Evolutionary conservation across 2,797 vertebrate genomes (phyloP).

Genomic region (Lacerta viridis): DNA sequence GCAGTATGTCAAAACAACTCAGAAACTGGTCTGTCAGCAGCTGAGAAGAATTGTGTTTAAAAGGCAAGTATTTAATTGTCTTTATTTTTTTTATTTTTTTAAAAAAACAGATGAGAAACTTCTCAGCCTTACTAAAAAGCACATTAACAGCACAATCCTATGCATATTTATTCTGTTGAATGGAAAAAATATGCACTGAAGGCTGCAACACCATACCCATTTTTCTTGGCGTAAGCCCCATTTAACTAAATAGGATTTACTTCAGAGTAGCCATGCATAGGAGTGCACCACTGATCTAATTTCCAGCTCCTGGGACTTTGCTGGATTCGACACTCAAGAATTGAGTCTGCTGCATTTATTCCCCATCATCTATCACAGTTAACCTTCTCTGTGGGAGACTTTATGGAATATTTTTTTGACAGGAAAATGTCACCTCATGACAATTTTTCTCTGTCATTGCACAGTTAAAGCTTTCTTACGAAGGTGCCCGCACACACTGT

Average conservation of each 20-base stretch:
- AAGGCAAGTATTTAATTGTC: conserved; percentile 25
- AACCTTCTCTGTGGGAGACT: background rate
- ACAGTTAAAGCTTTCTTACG: background rate
- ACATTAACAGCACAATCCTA: conserved; percentile 5
- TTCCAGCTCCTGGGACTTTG: background rate
- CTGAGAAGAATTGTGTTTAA: background rate
- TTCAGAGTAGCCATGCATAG: background rate
- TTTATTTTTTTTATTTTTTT: conserved; percentile 21
- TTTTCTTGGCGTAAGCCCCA: background rate
- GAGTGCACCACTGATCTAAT: background rate
- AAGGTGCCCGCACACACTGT: background rate
- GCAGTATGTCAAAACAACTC: background rate
- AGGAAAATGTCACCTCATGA: background rate
- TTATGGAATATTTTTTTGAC: background rate
- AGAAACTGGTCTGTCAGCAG: conserved; percentile 18
- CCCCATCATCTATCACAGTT: background rate
- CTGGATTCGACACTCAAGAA: conserved; percentile 12
- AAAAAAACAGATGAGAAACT: background rate
- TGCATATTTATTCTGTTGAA: background rate
- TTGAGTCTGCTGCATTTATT: background rate
- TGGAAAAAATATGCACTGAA: background rate
- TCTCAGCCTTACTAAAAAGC: background rate
- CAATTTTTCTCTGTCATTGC: background rate
- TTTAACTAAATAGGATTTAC: background rate
- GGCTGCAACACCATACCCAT: background rate